Evolutionary conservation across 2,113 vertebrate species (phyloP).

Genomic region (Lamprotornis superbus): DNA sequence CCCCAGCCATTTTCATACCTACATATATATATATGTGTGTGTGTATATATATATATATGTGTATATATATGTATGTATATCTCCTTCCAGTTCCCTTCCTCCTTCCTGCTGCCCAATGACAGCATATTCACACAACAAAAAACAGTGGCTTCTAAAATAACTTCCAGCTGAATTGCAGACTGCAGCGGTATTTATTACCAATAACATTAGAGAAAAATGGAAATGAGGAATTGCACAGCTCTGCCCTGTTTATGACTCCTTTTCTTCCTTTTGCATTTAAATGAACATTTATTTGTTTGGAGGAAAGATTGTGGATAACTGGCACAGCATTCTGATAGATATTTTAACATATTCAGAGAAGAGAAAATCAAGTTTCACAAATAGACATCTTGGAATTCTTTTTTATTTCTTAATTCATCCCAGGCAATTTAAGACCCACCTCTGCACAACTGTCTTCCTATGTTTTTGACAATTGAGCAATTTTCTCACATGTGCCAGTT

Average conservation of each 20-base stretch:
- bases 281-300: neutral
- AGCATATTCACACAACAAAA: neutral
- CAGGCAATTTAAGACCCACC: neutral
- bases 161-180: neutral
- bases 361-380: neutral
- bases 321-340: neutral
- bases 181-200: neutral
- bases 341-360: neutral
- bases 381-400: neutral
- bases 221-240: neutral
- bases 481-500: neutral
- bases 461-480: neutral
- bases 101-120: neutral
- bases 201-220: neutral
- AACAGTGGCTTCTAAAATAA: neutral
- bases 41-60: neutral
- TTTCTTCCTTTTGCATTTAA: neutral
- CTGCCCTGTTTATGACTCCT: neutral
- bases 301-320: neutral
- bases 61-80: too few relatives aligned
- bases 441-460: neutral
- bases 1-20: rapidly evolving
- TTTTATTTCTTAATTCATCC: neutral
- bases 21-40: too few relatives aligned
- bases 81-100: neutral